Evolutionary conservation across 2,888 invertebrate species (phyloP), one percentile per base, ranked within the genome.

Genomic region (Venusia cambrica): DNA sequence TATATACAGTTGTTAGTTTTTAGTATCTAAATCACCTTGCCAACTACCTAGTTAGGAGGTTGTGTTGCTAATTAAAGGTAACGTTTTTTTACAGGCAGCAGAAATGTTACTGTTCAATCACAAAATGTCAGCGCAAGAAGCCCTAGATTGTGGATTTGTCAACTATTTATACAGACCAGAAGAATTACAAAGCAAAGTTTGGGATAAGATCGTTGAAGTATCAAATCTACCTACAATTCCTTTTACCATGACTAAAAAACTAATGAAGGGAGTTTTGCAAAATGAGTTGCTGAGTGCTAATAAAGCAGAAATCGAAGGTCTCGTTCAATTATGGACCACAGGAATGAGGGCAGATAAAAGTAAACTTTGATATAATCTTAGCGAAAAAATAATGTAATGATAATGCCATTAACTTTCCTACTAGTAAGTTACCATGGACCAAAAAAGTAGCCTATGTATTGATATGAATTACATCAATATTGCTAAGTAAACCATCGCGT

Each of bases 111-210:
- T 90, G 33, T 91, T 96, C 48, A 94, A 93, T 57, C 89, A 93
- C 54, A 95, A 92, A 77, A 84, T 98, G 65, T 89, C 90, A 11
- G 95, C 96, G 0, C 58, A 85, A 31, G 96, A 97, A 79, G 98
- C 98, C 0, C 83, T 90, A 26, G 81, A 91, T 19, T 89, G 89
- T 60, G 94, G 95, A 11, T 91, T 98, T 33, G 91, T 98, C 0
- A 92, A 95, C 5, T 90, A 92, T 62, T 84, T 98, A 5, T 93
- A 94, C 52, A 92, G 93, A 38, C 78, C 89, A 17, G 77, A 88
- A 9, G 85, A 91, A 28, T 71, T 94, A 29, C 78, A 92, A 28
- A 77, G 68, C 54, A 83, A 89, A 60, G 89, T 91, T 14, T 92
- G 89, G 89, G 76, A 85, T 43, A 89, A 83, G 64, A 87, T 90